Evolutionary conservation across 2,888 invertebrate genomes (phyloP), one percentile per base, ranked within the genome.

Genomic region (Chalcis sispes): DNA sequence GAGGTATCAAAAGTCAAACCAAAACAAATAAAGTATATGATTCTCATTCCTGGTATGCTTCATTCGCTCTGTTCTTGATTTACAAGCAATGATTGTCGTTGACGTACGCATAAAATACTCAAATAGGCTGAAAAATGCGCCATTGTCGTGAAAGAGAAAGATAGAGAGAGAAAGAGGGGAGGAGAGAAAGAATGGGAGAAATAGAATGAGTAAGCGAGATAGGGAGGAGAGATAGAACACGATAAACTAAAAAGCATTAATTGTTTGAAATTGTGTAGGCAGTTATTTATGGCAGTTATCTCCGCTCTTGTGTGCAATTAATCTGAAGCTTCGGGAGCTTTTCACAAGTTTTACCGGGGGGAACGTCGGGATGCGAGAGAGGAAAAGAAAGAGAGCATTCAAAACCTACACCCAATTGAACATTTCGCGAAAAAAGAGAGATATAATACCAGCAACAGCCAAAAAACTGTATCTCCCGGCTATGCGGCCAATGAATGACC

Each of bases 181-280:
- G 23, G 13, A 25, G 42, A 40, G 20, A n/a, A n/a, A 54, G 18
- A 20, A 15, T 25, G 46, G 62, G 61, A 56, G 46, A 67, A 69
- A 74, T n/a, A n/a, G n/a, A 23, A 62, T 64, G 58, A 56, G 56
- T 56, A 18, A 27, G 23, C 46, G 20, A 10, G 18, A 29, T n/a
- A 8, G 61, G 0, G 27, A 5, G 23, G 13, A 25, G 42, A 40
- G 20, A n/a, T 15, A 54, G 18, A 20, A 15, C 32, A 29, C 67
- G 61, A 56, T 56, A 67, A 69, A 74, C 52, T 74, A 74, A 62
- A 74, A 74, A 74, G 61, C 66, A 67, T 69, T 74, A 74, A 74
- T 74, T 74, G 74, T 74, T 74, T 74, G 67, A 62, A 65, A 62
- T 69, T 56, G 74, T 29, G 73, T 54, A n/a, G 32, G 67, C 62